Percentiles rank a stretch among this genome's conserved stretches.
Conservation (phyloP, 2,113 vertebrate genomes). For the Spea multiplicata region DNA sequence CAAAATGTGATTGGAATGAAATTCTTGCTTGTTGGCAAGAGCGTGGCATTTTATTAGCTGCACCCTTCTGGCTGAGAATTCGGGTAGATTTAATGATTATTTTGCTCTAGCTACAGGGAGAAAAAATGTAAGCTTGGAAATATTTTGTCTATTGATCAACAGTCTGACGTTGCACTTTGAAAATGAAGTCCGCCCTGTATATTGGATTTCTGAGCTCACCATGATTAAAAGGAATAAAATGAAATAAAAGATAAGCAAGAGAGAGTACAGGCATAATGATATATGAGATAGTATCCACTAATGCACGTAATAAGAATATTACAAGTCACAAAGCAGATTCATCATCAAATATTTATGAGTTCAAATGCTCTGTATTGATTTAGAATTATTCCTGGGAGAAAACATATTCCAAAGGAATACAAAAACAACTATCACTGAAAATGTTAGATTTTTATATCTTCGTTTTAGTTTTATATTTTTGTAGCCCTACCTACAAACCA, state of each 20-base stretch:
- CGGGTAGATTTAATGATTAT: neutral
- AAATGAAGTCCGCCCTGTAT: neutral
- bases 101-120: neutral
- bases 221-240: neutral
- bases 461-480: too few species aligned
- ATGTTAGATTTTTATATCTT: too few species aligned
- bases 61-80: neutral
- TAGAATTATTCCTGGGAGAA: too few species aligned
- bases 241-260: neutral
- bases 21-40: neutral
- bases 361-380: too few species aligned
- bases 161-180: neutral
- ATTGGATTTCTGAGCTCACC: neutral
- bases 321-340: too few species aligned
- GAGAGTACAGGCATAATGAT: too few species aligned
- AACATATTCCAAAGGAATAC: too few species aligned
- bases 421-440: too few species aligned
- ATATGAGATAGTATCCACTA: too few species aligned
- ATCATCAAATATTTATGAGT: too few species aligned
- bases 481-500: too few species aligned
- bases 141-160: neutral
- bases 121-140: neutral
- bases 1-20: neutral
- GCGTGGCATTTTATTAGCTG: neutral
- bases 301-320: too few species aligned